Conservation (phyloP, 2,113 vertebrate species). For the Apodemus speciosus region DNA sequence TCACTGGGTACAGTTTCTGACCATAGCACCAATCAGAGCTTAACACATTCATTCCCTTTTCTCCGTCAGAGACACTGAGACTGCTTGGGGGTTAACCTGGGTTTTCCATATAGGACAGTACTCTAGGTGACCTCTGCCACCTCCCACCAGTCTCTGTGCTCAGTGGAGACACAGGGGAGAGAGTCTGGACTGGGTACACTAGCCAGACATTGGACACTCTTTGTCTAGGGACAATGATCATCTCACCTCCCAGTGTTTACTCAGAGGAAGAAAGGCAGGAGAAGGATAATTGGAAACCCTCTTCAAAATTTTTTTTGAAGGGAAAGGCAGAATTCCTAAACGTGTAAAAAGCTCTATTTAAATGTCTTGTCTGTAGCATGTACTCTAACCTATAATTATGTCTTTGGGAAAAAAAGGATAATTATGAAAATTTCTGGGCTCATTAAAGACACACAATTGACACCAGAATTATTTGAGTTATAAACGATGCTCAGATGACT, state of each 20-base stretch:
- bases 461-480: conserved; percentile 58
- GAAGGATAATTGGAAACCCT: conserved; percentile 54
- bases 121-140: neutral
- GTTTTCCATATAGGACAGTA: neutral
- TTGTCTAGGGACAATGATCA: neutral
- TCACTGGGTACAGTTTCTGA: neutral
- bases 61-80: neutral
- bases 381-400: conserved; percentile 63
- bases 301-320: conserved; percentile 36
- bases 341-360: conserved; percentile 62
- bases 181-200: neutral
- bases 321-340: conserved; percentile 55
- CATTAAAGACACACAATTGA: conserved; percentile 69
- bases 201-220: neutral
- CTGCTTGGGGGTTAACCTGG: neutral
- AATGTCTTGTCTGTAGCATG: conserved; percentile 56
- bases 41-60: neutral
- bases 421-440: conserved; percentile 66
- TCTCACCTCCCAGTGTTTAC: neutral
- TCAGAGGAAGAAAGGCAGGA: conserved; percentile 27
- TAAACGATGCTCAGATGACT: conserved; percentile 57
- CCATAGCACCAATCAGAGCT: neutral
- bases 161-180: neutral
- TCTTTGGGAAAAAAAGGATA: conserved; percentile 35
- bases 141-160: neutral